Base-by-base conservation (phyloP, 2,888 invertebrate genomes). In the Drosophila formosana region DNA sequence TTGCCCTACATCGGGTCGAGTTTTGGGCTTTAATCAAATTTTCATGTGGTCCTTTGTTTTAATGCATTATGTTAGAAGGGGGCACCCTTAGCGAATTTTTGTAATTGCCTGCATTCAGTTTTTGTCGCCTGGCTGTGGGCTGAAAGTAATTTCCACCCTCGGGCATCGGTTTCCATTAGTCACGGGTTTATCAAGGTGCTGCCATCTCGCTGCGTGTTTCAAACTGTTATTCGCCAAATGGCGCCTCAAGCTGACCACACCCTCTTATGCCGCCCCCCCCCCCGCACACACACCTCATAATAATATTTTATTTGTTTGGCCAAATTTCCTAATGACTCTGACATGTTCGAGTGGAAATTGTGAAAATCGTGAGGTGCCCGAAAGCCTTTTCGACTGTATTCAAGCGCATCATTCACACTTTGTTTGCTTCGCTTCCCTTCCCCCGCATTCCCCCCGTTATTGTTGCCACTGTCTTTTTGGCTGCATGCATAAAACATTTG, bases 141-240 rank as follows among this genome's bases (percentile, higher is more conserved):
- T 18, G 13, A 18, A 18, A 43, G 43, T 11, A 63, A 64, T 74
- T 73, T 80, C 73, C 78, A 80, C 80, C 85, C 78, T 66, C 39
- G 56, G 50, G 56, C 58, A 43, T 66, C 28, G 58, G 41, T 47
- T 64, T 50, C 58, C 88, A 86, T 86, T 87, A 87, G 85, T 87
- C 85, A 84, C 82, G 85, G 78, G 67, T 47, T 56, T 87, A 86
- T 86, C 87, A 82, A 76, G 84, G 85, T 75, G 84, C 77, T 78
- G 68, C 72, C 83, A 86, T 86, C 81, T 69, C 43, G 7, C 8
- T 23, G n/a, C 34, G 51, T 52, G 51, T 41, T 26, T 30, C 32
- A 62, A 58, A 72, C 25, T 68, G 70, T 67, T 69, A 66, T 62
- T 37, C 34, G 74, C 78, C 72, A 75, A 78, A 69, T 68, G 68